Percentiles rank a stretch among this genome's conserved stretches.
Evolutionary conservation across 1,140 invertebrate species (phyloP).

Genomic region (Bombus sibiricus): DNA sequence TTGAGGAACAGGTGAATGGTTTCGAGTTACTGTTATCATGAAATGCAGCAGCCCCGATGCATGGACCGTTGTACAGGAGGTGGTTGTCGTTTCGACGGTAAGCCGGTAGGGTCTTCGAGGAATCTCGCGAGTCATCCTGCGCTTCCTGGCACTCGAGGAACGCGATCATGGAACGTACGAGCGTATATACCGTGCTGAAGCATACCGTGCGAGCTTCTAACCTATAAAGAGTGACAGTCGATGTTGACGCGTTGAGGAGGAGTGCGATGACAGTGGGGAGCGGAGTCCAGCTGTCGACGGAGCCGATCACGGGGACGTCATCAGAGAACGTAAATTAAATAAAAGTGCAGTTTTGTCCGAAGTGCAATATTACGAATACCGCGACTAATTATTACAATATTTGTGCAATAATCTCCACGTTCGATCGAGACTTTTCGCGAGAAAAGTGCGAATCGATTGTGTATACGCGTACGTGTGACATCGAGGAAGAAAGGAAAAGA

Average conservation of each 20-base stretch:
- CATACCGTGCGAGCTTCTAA: not conserved
- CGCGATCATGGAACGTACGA: constrained; percentile 30
- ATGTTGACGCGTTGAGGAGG: not conserved
- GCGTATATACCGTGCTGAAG: not conserved
- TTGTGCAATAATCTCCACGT: constrained; percentile 30
- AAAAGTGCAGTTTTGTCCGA: constrained; percentile 4
- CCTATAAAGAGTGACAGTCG: constrained; percentile 22
- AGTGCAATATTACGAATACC: constrained; percentile 39
- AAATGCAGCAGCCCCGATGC: not conserved
- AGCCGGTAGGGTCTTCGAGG: not conserved
- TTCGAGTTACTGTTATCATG: constrained; percentile 8
- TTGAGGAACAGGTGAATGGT: not conserved
- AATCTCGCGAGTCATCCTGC: constrained; percentile 3
- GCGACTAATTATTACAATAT: not conserved
- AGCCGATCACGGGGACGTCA: not conserved
- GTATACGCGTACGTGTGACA: no score
- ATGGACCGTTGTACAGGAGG: not conserved
- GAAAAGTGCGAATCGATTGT: not conserved
- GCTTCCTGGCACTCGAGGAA: not conserved
- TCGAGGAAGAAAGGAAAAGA: not conserved
- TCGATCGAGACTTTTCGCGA: not conserved
- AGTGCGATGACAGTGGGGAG: constrained; percentile 27
- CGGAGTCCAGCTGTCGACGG: constrained; percentile 2
- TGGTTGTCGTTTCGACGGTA: not conserved
- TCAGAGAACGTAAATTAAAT: not conserved